Evolutionary conservation across 1,140 invertebrate genomes (phyloP), one percentile per base, ranked within the genome.

Genomic region (Antheraea mylitta): DNA sequence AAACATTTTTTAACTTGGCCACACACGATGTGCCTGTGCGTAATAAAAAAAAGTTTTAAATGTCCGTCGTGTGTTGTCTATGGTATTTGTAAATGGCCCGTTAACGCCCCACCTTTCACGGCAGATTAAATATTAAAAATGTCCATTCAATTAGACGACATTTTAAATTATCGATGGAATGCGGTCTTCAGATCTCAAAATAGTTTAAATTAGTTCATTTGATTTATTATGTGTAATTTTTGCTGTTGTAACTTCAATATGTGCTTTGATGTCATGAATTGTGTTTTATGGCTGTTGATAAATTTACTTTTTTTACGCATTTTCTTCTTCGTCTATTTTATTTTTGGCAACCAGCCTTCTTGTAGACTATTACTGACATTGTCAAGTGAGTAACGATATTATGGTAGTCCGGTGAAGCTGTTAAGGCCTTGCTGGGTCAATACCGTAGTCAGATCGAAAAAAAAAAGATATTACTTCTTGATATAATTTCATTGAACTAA

Each of bases 11-110:
- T 38, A 58, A 67, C 53, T 37, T 19, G 67, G 61, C 73, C 73
- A 75, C 73, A 75, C 73, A 74, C 73, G 69, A 45, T 58, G 73
- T 64, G 19, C 30, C 45, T 53, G 5, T 53, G 45, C 10, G 45
- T 16, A 53, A 13, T 53, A 53, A 53, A 53, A 53, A 53, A 53
- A 53, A 53, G 38, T 42, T 42, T 42, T 13, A 16, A 53, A 53
- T 53, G 16, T 13, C 13, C 45, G 45, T 53, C 45, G 11, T 53
- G 45, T 53, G 45, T 53, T 53, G 45, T 53, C 45, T 53, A 53
- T 53, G 45, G 45, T 53, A 9, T 53, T 53, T 53, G 16, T 53
- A 53, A 53, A 53, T 53, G 11, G 45, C 45, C 11, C 45, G 45
- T 53, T 53, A 53, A 53, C 45, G 45, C 16, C 45, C 45, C 16